Evolutionary conservation across 1,140 invertebrate species (phyloP).

Genomic region (Diuraphis noxia): DNA sequence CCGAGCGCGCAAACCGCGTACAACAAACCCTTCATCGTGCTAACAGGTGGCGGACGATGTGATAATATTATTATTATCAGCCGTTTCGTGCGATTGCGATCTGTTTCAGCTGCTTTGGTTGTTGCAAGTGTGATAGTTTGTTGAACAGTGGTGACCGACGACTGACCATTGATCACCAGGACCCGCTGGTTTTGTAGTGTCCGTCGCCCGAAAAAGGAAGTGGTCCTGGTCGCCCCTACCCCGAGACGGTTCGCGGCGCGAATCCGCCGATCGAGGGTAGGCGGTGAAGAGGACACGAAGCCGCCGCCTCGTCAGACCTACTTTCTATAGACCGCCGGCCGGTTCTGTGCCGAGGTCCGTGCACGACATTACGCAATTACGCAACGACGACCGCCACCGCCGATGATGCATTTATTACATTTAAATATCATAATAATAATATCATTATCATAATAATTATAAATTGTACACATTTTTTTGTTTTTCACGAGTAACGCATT

Average conservation of each 20-base stretch:
- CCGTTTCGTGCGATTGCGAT: too few relatives aligned
- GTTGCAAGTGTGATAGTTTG: background rate
- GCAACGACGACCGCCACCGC: background rate
- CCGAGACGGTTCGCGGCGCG: background rate
- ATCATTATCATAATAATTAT: background rate
- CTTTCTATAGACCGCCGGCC: slow-evolving; percentile 43
- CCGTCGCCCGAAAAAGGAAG: slow-evolving; percentile 29
- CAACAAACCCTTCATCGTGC: slow-evolving; percentile 21
- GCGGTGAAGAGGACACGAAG: background rate
- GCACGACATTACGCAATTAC: background rate
- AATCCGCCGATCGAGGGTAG: background rate
- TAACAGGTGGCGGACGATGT: background rate
- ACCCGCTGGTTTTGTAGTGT: slow-evolving; percentile 40
- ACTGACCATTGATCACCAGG: slow-evolving; percentile 27
- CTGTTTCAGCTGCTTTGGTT: background rate
- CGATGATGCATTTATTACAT: background rate
- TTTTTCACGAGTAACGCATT: background rate
- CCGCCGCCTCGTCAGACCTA: slow-evolving; percentile 22
- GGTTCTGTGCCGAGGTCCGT: slow-evolving; percentile 34
- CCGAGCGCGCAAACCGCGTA: slow-evolving; percentile 30
- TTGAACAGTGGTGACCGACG: background rate
- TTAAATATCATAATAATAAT: background rate
- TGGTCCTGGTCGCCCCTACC: background rate
- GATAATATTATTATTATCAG: background rate
- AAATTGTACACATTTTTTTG: background rate